A percentile compares a stretch with the other conserved stretches of the same genome.
phyloP scores from a whole-genome alignment of 2,888 invertebrate species.

The Rhaphigaster nebulosa region DNA sequence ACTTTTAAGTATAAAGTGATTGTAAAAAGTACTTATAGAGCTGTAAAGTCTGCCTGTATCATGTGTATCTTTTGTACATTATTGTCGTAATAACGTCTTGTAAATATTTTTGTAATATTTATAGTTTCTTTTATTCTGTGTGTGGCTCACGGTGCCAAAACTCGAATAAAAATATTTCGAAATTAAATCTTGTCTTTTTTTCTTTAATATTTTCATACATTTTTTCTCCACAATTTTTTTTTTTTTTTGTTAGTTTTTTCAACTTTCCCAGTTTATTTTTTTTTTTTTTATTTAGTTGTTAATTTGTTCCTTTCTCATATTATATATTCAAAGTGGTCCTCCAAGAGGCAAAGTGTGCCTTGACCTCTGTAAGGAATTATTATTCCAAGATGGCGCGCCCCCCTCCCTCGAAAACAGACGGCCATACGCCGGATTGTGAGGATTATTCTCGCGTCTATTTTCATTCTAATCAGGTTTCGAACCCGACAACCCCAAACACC shows the following conservation, averaged over 20 bases:
- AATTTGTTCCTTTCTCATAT: constrained; percentile 27
- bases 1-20: constrained; percentile 36
- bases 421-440: constrained; percentile 37
- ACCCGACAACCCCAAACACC: not conserved
- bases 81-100: constrained; percentile 56
- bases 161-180: constrained; percentile 53
- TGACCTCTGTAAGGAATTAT: constrained; percentile 52
- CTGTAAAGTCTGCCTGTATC: constrained; percentile 51
- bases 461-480: constrained; percentile 41
- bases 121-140: constrained; percentile 50
- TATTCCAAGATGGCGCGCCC: constrained; percentile 44
- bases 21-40: constrained; percentile 50
- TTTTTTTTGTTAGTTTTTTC: constrained; percentile 18
- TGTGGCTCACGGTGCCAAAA: constrained; percentile 59
- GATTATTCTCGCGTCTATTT: constrained; percentile 27
- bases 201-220: not conserved
- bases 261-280: not conserved
- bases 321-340: constrained; percentile 50
- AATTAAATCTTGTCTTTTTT: constrained; percentile 43
- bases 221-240: not conserved
- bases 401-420: constrained; percentile 26
- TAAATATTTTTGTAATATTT: constrained; percentile 58
- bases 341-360: constrained; percentile 11
- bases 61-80: constrained; percentile 56
- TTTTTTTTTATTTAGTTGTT: constrained; percentile 20